phyloP scores from a whole-genome alignment of 2,888 invertebrate genomes.

The Leptura quadrifasciata region DNA sequence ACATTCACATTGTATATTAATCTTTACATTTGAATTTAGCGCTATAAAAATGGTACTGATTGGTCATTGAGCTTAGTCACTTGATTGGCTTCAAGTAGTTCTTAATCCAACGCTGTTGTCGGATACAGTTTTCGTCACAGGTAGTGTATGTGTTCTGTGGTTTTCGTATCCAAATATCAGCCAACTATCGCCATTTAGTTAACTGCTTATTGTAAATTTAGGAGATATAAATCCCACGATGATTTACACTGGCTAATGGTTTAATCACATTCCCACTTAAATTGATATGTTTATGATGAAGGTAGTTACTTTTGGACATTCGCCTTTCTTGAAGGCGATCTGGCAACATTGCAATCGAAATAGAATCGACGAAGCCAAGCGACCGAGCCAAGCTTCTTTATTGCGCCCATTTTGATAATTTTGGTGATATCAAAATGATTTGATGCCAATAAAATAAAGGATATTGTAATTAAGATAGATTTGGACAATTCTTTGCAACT shows the following conservation, averaged over 20 bases:
- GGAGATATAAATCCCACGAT: no score
- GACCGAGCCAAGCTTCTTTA: neutral
- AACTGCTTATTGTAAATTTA: no score
- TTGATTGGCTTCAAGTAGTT: neutral
- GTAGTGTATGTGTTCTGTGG: no score
- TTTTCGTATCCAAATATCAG: no score
- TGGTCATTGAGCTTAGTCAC: neutral
- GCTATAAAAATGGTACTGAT: neutral
- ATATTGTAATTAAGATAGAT: neutral
- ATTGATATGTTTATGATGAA: no score
- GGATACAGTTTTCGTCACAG: neutral
- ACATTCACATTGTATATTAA: no score
- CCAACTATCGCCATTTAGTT: no score
- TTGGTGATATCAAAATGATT: neutral
- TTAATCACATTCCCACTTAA: no score
- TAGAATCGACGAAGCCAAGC: neutral
- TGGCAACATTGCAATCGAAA: neutral
- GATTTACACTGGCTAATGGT: no score
- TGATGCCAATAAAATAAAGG: neutral
- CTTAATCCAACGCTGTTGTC: neutral
- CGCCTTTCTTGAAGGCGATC: no score
- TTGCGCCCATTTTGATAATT: conserved; percentile 23
- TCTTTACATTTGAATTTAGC: conserved; percentile 24
- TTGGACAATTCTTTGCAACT: neutral
- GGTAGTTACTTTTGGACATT: no score